phyloP scores from a whole-genome alignment of 2,888 invertebrate species.

The Oxyscelio sp. region DNA sequence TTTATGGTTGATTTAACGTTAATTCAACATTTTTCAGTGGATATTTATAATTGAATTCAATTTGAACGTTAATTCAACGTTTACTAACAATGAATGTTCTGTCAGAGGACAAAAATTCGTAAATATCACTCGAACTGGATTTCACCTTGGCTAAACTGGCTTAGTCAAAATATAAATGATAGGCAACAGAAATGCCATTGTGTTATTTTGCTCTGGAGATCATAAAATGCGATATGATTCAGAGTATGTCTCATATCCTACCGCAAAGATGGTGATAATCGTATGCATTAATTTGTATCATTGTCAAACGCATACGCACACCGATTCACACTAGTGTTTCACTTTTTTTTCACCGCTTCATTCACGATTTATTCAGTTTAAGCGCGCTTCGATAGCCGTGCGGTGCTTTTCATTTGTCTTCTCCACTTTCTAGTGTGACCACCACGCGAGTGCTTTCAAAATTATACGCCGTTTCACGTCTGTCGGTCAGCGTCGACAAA shows the following conservation, averaged over 20 bases:
- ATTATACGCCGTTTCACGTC: background rate
- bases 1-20: no score
- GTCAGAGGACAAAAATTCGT: no score
- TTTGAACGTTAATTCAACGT: no score
- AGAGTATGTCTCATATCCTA: constrained; percentile 54
- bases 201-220: constrained; percentile 47
- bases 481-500: no score
- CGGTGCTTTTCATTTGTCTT: constrained; percentile 41
- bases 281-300: constrained; percentile 74
- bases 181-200: constrained; percentile 35
- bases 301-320: constrained; percentile 71
- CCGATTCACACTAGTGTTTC: constrained; percentile 74
- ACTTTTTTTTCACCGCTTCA: constrained; percentile 75
- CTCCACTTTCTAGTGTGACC: background rate
- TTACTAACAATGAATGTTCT: no score
- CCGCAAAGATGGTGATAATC: constrained; percentile 65
- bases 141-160: constrained; percentile 25
- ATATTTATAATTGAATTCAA: no score
- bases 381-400: constrained; percentile 59
- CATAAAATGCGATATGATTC: constrained; percentile 66
- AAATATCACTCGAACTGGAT: no score
- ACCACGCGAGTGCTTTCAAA: background rate
- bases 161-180: constrained; percentile 15
- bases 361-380: constrained; percentile 73
- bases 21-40: no score